A percentile compares a stretch with the other conserved stretches of the same genome.
These are phyloP conservation scores for Bacillus rossius DNA, from an alignment of 1,140 invertebrate genomes.

Conservation along the genomic window DNA sequence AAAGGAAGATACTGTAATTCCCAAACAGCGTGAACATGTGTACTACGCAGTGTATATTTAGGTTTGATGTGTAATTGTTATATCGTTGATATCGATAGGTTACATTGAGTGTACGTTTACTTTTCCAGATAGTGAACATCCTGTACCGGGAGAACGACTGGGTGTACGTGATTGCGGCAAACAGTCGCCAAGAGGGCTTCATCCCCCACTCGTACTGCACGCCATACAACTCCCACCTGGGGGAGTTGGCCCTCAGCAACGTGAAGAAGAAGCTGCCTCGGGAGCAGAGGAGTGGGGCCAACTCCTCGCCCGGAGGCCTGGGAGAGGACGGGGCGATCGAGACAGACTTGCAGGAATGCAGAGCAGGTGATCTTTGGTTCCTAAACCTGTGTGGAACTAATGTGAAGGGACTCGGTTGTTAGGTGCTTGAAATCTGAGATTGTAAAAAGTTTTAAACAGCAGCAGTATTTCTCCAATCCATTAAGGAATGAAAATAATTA, in stretches of 20 bases:
- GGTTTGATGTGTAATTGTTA: too few relatives aligned
- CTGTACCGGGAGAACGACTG: slow-evolving; percentile 94
- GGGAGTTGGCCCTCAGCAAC: slow-evolving; percentile 61
- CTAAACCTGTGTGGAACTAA: too few relatives aligned
- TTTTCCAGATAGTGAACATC: slow-evolving; percentile 74
- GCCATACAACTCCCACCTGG: slow-evolving; percentile 72
- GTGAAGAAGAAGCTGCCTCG: slow-evolving; percentile 82
- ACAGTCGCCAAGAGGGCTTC: slow-evolving; percentile 85
- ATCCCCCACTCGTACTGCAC: slow-evolving; percentile 92
- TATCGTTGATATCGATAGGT: too few relatives aligned
- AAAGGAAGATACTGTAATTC: too few relatives aligned
- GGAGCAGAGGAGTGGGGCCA: slow-evolving; percentile 37
- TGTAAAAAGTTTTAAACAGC: too few relatives aligned
- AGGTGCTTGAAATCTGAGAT: too few relatives aligned
- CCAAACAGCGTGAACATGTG: too few relatives aligned
- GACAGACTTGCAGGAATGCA: slow-evolving; percentile 18
- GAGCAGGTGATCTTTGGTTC: slow-evolving; percentile 24
- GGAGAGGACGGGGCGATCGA: slow-evolving; percentile 13
- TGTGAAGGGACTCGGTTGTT: too few relatives aligned
- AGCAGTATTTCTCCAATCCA: too few relatives aligned
- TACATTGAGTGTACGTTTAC: too few relatives aligned
- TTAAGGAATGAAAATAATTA: too few relatives aligned
- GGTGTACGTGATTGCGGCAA: slow-evolving; percentile 91
- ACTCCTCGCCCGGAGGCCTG: neutral
- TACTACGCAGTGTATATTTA: too few relatives aligned